Evolutionary conservation across 2,797 vertebrate species (phyloP), one percentile per base, ranked within the genome.

Genomic region (Centroberyx gerrardi): DNA sequence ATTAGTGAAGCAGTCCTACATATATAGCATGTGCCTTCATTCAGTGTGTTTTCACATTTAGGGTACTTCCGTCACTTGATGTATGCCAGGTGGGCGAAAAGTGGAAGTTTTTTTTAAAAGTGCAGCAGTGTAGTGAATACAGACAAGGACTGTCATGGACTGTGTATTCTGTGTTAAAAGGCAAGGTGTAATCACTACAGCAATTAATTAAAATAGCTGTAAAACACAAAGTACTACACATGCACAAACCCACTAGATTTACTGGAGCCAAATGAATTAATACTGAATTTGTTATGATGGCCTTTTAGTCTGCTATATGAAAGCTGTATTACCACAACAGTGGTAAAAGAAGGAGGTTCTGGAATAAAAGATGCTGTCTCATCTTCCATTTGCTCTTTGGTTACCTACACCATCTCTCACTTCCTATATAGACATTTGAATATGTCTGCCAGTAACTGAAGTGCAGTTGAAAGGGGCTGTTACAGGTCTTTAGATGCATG

Each of bases 401-500:
- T 90, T 74, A 80, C 68, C 36, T 78, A 68, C 60, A 72, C 55
- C 42, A 38, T 75, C 61, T 85, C 66, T 80, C 36, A 85, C 83
- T 88, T 88, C 84, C 91, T 88, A 76, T 87, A 87, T 86, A 75
- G 91, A 80, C 51, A 87, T 90, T 87, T 92, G 76, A 92, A 92
- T 90, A 90, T 87, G 70, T 84, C 82, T 90, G 87, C 87, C 86
- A 84, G 91, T 87, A 88, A 93, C 79, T 79, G 83, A 91, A 92
- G 89, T 90, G 83, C 82, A 88, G 88, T 87, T 92, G 81, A 94
- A 93, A 94, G 88, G 73, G 82, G 76, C 64, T 85, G 89, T 88
- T 91, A 88, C 90, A 92, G 92, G 93, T 94, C 91, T 95, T 92
- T 91, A 92, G 91, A 90, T 90, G 84, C 91, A 88, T 75, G 75